Conservation (phyloP, 1,140 invertebrate genomes). For the Drosophila azteca region DNA sequence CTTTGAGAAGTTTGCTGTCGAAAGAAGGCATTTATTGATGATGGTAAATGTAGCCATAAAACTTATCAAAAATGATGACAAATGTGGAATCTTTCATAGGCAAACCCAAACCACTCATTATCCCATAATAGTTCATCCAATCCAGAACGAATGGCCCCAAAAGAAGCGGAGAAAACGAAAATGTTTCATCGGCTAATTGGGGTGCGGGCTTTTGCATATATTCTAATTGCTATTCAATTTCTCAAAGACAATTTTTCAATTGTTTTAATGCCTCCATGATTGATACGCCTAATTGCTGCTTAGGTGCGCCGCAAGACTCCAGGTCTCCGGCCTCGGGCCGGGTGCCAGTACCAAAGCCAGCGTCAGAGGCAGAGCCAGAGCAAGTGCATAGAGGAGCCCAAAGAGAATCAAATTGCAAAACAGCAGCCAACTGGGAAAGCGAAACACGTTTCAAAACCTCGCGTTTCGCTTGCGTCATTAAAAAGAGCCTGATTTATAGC, state of each 20-base stretch:
- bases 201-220: constrained; percentile 30
- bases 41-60: too few relatives aligned
- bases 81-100: too few relatives aligned
- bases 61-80: too few relatives aligned
- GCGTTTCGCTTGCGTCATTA: constrained; percentile 79
- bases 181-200: constrained; percentile 39
- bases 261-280: constrained; percentile 77
- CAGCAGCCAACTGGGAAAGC: constrained; percentile 54
- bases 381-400: constrained; percentile 43
- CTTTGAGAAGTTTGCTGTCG: too few relatives aligned
- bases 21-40: too few relatives aligned
- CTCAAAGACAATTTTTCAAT: constrained; percentile 78
- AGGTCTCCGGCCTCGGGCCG: too few relatives aligned
- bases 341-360: neutral
- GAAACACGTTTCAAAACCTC: constrained; percentile 76
- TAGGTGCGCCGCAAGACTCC: constrained; percentile 35
- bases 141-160: constrained; percentile 27
- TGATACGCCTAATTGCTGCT: constrained; percentile 73
- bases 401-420: constrained; percentile 61
- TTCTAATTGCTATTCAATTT: constrained; percentile 78
- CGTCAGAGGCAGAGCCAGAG: constrained; percentile 14
- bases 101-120: too few relatives aligned
- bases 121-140: neutral
- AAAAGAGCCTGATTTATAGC: constrained; percentile 80
- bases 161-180: neutral